Percentiles rank a stretch among this genome's conserved stretches.
Evolutionary conservation across 2,888 invertebrate species (phyloP).

Genomic region (Kryphioiulus occultus): DNA sequence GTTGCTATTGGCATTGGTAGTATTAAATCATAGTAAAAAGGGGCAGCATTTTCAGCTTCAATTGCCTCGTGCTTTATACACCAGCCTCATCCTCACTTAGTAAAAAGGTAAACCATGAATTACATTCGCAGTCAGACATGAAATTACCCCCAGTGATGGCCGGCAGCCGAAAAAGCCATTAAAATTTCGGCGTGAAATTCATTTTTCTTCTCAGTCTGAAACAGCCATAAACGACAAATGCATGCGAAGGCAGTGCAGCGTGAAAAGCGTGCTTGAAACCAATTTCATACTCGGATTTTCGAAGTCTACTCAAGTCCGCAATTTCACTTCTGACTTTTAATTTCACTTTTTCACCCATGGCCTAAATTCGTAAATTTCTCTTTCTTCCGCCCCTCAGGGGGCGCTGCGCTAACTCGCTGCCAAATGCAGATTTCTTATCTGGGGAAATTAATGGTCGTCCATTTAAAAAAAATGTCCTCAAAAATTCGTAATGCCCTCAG

Average conservation of each 20-base stretch:
- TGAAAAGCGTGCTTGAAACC: no score
- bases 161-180: constrained; percentile 32
- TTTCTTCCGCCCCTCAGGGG: not conserved
- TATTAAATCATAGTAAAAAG: no score
- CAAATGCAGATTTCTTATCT: not conserved
- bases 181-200: not conserved
- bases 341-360: no score
- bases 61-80: no score
- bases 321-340: no score
- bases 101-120: not conserved
- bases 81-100: not conserved
- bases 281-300: not conserved
- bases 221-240: not conserved
- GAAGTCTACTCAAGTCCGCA: not conserved
- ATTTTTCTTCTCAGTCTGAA: not conserved
- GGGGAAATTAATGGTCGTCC: not conserved
- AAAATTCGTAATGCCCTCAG: not conserved
- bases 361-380: no score
- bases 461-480: not conserved
- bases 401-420: not conserved
- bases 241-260: no score
- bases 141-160: constrained; percentile 17
- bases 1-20: no score
- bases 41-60: no score
- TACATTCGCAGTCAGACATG: constrained; percentile 32